Evolutionary conservation across 2,797 vertebrate species (phyloP), one percentile per base, ranked within the genome.

Genomic region (Pantherophis alleghaniensis): DNA sequence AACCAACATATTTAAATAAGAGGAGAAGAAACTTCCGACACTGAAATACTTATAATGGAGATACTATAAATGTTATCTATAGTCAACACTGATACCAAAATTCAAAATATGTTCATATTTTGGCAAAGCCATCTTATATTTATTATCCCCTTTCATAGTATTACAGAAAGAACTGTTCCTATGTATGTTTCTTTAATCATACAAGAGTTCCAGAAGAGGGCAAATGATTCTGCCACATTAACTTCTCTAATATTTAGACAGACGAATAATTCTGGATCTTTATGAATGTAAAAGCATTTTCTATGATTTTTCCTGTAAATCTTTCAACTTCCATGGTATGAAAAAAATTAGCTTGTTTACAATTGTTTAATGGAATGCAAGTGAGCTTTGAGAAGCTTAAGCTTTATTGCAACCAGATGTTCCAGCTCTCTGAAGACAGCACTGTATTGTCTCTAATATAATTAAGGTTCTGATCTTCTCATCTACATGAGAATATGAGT

Each of bases 381-480:
- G 57, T 28, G 61, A 59, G 60, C 66, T 93, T 90, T 51, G 20
- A 47, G 51, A 87, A 87, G 53, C 37, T 88, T 57, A 66, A 74
- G 55, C 13, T 88, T 69, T 74, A 93, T 93, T 93, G 47, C 79
- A 91, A 24, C 89, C 92, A 93, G 92, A 87, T 91, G 89, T 74
- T 93, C 61, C 13, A 53, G 87, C 6, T 63, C 37, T 90, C 61
- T 37, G n/a, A 88, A 91, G 92, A 91, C 12, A 20, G 57, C 18
- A 32, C 57, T 88, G 69, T 32, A 88, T 88, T 88, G 42, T 87
- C 89, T 90, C 83, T 56, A 26, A 56, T 60, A 83, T 79, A 60
- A 60, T 79, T 59, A 79, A 92, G 37, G 83, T 90, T 90, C 79
- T 93, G 89, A 93, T 55, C 83, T 93, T 32, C 61, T 88, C 86